Percentiles rank a stretch among this genome's conserved stretches.
Evolutionary conservation across 2,888 invertebrate species (phyloP).

Genomic region (Epistrophella euchroma): DNA sequence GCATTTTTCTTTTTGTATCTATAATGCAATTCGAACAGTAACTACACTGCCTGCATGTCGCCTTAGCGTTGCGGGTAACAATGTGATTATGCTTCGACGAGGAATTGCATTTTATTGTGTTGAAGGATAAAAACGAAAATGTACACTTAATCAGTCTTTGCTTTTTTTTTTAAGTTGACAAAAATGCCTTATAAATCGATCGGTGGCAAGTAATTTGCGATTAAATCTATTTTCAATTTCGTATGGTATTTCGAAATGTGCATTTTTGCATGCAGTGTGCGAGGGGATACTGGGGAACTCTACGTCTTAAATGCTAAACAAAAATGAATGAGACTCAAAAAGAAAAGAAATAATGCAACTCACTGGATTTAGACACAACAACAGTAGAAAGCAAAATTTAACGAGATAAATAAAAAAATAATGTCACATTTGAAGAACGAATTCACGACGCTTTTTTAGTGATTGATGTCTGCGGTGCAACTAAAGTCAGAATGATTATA

Average conservation of each 20-base stretch:
- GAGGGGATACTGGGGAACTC: neutral
- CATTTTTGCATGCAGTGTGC: slow-evolving; percentile 11
- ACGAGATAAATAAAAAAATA: slow-evolving; percentile 34
- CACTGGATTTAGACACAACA: slow-evolving; percentile 64
- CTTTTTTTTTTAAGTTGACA: neutral
- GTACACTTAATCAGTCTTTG: slow-evolving; percentile 8
- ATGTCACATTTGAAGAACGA: slow-evolving; percentile 56
- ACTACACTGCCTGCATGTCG: slow-evolving; percentile 32
- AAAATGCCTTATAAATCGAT: slow-evolving; percentile 73
- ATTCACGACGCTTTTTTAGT: slow-evolving; percentile 64
- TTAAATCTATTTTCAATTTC: slow-evolving; percentile 74
- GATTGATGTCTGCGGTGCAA: slow-evolving; percentile 70
- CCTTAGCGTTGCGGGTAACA: slow-evolving; percentile 42
- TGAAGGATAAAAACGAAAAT: slow-evolving; percentile 55
- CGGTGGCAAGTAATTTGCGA: slow-evolving; percentile 65
- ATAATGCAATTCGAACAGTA: slow-evolving; percentile 5
- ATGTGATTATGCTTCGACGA: slow-evolving; percentile 77
- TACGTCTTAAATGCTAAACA: slow-evolving; percentile 33
- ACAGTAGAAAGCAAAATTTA: neutral
- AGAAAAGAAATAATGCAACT: slow-evolving; percentile 46
- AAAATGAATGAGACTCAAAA: slow-evolving; percentile 15
- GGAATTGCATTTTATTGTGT: slow-evolving; percentile 71
- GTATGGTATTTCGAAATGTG: slow-evolving; percentile 61
- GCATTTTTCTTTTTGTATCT: slow-evolving; percentile 58
- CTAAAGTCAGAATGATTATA: slow-evolving; percentile 60